Base-by-base conservation (phyloP, 2,797 vertebrate genomes). In the Harpagifer antarcticus region DNA sequence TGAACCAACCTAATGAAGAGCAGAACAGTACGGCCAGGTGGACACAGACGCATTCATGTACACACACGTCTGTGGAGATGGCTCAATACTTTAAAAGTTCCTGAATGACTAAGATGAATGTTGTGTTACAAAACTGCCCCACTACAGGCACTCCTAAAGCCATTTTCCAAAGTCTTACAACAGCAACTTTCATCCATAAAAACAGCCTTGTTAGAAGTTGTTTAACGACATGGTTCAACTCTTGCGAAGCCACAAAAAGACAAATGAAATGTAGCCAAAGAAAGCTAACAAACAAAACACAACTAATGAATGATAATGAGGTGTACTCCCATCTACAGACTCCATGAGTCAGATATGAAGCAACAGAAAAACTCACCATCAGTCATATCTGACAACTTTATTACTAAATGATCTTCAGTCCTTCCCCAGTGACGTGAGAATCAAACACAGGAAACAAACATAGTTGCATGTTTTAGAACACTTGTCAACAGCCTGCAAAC, bases 291-390 rank as follows among this genome's bases (percentile, higher is more conserved):
- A 66, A 73, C 9, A 47, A 19, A 75, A 31, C 27, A 0, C 1
- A 3, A 48, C 48, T 23, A 61, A 44, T 42, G 17, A 58, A n/a
- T 9, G 47, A 57, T 47, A 19, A 68, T 40, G 31, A 17, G 15
- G n/a, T 67, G 78, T 14, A 44, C 5, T 33, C 20, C 14, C 3
- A 16, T 0, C 9, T 40, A n/a, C 14, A 16, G 49, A 2, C 16
- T 53, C 45, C 14, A 11, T 72, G 81, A 83, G 62, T 80, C 80
- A 67, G 16, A 52, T 2, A 52, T 71, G 72, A 80, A 68, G 76
- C 59, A 68, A 65, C 54, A 47, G 19, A 45, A 16, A 27, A 7
- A 20, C 43, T 82, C 62, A 27, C 20, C 42, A 68, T 74, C 73
- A 40, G 16, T 77, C 81, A 83, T 40, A 56, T 68, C 58, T 23